A percentile compares a stretch with the other conserved stretches of the same genome.
phyloP scores from a whole-genome alignment of 2,797 vertebrate genomes.

The Manis crassicaudata region DNA sequence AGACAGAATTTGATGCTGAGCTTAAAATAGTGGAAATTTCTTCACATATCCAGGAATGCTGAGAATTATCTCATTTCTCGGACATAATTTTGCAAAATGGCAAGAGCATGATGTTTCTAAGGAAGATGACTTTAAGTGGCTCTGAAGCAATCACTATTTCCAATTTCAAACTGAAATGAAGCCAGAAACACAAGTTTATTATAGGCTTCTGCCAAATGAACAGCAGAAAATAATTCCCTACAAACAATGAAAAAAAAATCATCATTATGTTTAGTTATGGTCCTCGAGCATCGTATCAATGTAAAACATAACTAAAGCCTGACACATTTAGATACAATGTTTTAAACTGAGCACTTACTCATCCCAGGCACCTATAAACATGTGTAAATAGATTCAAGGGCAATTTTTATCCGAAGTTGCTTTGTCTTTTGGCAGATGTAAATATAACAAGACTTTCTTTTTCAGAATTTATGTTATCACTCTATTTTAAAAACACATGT shows the following conservation, averaged over 20 bases:
- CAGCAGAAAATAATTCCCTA: background rate
- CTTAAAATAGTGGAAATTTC: constrained; percentile 3
- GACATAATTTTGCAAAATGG: background rate
- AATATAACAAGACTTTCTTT: background rate
- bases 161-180: constrained; percentile 34
- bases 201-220: background rate
- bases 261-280: background rate
- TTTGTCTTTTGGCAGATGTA: background rate
- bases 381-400: background rate
- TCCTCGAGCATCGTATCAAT: background rate
- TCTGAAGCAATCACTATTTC: constrained; percentile 52
- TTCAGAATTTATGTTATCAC: background rate
- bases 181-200: background rate
- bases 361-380: background rate
- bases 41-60: background rate
- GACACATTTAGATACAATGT: background rate
- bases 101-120: background rate
- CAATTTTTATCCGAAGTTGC: background rate
- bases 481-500: constrained; percentile 23
- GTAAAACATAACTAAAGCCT: background rate
- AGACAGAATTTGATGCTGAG: background rate
- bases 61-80: constrained; percentile 14
- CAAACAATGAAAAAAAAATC: background rate
- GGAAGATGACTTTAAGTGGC: background rate
- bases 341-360: background rate